These are phyloP conservation scores for Antheraea assamensis DNA, from an alignment of 2,888 invertebrate species.

Conservation along the genomic window DNA sequence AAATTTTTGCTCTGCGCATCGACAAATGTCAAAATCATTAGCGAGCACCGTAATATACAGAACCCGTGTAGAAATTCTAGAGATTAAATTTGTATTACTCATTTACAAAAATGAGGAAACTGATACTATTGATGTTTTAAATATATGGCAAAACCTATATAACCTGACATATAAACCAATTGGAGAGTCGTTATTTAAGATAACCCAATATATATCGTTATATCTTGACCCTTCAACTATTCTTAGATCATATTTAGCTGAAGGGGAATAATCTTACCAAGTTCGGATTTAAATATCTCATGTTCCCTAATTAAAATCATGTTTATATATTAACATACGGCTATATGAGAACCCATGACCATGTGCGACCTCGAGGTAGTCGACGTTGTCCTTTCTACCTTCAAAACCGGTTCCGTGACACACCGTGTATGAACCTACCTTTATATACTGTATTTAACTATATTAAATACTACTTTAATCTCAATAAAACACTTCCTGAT, in stretches of 20 bases:
- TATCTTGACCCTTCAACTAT: neutral
- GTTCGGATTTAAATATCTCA: neutral
- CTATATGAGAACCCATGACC: constrained; percentile 13
- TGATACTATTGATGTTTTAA: neutral
- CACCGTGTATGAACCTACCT: constrained; percentile 3
- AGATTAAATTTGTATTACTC: neutral
- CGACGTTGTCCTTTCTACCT: constrained; percentile 19
- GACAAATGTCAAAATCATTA: too few relatives aligned
- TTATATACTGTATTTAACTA: neutral
- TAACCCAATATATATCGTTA: neutral
- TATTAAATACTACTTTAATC: neutral
- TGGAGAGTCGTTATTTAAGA: too few relatives aligned
- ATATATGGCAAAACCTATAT: neutral
- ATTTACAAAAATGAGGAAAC: neutral
- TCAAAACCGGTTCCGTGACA: constrained; percentile 14
- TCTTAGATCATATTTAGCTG: neutral
- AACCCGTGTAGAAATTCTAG: neutral
- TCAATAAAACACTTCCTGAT: neutral
- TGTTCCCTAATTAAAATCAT: neutral
- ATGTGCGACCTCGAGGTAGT: constrained; percentile 16
- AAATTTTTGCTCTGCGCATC: too few relatives aligned
- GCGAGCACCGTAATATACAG: too few relatives aligned
- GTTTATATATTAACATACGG: neutral
- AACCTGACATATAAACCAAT: neutral
- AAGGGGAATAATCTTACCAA: neutral